Percentiles rank a stretch among this genome's conserved stretches.
Evolutionary conservation across 1,140 invertebrate genomes (phyloP).

Genomic region (Papilio polyxenes): DNA sequence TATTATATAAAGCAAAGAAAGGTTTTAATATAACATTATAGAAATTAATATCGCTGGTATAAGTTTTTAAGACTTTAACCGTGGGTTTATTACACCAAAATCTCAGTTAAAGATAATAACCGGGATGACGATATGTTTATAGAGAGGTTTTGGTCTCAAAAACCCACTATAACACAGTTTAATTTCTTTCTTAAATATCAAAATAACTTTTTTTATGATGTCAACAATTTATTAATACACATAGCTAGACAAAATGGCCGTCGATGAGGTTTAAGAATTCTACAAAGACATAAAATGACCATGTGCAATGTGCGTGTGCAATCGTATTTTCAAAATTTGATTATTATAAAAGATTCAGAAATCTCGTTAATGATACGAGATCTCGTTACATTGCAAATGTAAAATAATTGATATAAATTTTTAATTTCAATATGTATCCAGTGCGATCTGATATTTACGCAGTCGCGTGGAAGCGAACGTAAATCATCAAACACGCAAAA

Average conservation of each 20-base stretch:
- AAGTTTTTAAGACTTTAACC: not conserved
- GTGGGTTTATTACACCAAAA: no score
- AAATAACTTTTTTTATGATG: no score
- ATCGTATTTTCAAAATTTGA: not conserved
- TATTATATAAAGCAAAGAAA: not conserved
- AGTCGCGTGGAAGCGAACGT: not conserved
- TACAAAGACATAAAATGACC: no score
- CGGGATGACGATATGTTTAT: no score
- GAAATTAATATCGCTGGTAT: not conserved
- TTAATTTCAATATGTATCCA: constrained; percentile 15
- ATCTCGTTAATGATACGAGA: not conserved
- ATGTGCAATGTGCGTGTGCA: no score
- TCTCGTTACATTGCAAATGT: not conserved
- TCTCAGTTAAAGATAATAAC: no score
- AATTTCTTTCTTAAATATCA: no score
- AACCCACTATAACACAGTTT: no score
- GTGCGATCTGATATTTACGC: not conserved
- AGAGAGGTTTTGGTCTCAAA: no score
- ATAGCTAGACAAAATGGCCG: no score
- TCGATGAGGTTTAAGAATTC: no score
- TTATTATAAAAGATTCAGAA: not conserved
- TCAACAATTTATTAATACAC: no score
- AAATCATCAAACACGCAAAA: not conserved
- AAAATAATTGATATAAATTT: constrained; percentile 18
- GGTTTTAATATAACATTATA: not conserved